Conservation (phyloP, 2,888 invertebrate genomes). For the Seira musarum region DNA sequence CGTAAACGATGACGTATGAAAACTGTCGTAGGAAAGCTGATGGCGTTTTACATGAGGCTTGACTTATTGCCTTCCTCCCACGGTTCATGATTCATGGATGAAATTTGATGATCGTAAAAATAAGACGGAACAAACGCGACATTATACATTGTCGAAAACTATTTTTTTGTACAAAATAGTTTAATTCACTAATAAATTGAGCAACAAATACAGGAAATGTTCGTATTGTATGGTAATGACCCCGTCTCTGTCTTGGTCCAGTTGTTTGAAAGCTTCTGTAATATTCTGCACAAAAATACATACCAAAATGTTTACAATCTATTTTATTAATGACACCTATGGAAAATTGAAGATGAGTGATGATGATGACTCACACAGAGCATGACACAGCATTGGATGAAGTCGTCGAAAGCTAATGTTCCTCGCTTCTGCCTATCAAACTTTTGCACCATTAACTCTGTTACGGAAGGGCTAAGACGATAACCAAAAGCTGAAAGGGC, state of each 20-base stretch:
- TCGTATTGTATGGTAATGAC: conserved; percentile 96
- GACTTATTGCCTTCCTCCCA: too few species aligned
- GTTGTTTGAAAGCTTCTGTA: conserved; percentile 88
- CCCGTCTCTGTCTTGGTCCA: conserved; percentile 94
- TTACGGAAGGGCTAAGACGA: conserved; percentile 82
- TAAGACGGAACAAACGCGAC: too few species aligned
- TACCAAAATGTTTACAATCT: too few species aligned
- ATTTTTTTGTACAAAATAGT: too few species aligned
- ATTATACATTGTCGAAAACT: too few species aligned
- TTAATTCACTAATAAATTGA: conserved; percentile 33
- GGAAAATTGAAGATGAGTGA: conserved; percentile 27
- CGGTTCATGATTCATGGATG: too few species aligned
- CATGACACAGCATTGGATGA: conserved; percentile 96
- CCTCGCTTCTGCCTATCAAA: conserved; percentile 93
- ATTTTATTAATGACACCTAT: too few species aligned
- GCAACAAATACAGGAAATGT: conserved; percentile 81
- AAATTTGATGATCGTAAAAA: too few species aligned
- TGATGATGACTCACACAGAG: conserved; percentile 83
- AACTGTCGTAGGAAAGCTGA: too few species aligned
- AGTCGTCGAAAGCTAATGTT: conserved; percentile 96
- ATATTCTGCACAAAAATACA: conserved; percentile 79
- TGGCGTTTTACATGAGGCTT: too few species aligned
- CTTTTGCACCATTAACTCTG: conserved; percentile 87
- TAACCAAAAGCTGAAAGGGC: conserved; percentile 94
- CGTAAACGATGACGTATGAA: too few species aligned